Evolutionary conservation across 1,140 invertebrate species (phyloP), one percentile per base, ranked within the genome.

Genomic region (Magallana angulata): DNA sequence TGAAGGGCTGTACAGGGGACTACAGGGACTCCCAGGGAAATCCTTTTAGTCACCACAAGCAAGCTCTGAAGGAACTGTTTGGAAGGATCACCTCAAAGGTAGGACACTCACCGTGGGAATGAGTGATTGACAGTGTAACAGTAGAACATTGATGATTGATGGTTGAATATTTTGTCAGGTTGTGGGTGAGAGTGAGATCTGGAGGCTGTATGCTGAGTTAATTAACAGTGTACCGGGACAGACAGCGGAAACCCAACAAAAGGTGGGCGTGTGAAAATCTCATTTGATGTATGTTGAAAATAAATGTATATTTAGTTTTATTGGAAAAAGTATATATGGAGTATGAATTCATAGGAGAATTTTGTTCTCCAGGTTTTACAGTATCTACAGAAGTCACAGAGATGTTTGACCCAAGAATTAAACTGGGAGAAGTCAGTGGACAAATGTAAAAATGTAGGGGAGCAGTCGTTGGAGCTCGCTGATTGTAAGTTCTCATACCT

Each of bases 41-140:
- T 84, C 92, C 95, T 85, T 91, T 95, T 6, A 94, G 94, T 68
- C 96, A 95, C 18, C 92, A 95, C 9, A 92, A 91, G 85, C 96
- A 97, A 90, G 96, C 97, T 91, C 94, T 96, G 0, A 94, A 97
- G 24, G 96, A 97, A 92, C 95, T 99, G 48, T 97, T 99, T 93
- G 98, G 97, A 1, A 96, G 97, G 88, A 96, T 99, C 48, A 97
- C 97, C 36, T 95, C 94, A 11, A 93, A 94, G 91, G 94, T 94
- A 88, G 58, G 59, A 1, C 36, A 48, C 2, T 48, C 6, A 36
- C 36, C 12, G 18, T 30, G 30, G 24, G 16, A 36, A 60, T 48
- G 36, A 48, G 5, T 48, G 36, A 48, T 48, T 48, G 36, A 4
- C 36, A 48, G 2, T 48, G 36, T 48, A 48, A 5, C 36, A 48